Conservation (phyloP, 2,888 invertebrate genomes). For the Xestia sexstrigata region DNA sequence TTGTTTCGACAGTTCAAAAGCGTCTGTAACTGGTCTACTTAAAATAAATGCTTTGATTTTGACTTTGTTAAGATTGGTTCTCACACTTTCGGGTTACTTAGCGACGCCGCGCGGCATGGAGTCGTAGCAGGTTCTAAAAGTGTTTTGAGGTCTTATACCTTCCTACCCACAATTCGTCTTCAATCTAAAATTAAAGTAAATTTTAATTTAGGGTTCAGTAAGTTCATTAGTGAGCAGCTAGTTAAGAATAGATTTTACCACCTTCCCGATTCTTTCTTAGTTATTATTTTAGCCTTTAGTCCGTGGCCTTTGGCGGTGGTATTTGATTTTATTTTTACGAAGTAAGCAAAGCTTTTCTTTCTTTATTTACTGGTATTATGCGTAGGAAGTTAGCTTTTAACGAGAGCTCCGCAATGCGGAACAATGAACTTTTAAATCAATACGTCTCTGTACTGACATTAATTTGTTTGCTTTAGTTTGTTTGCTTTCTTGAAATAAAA, state of each 20-base stretch:
- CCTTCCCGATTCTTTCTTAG: neutral
- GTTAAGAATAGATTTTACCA: neutral
- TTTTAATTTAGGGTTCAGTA: neutral
- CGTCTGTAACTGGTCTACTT: no score
- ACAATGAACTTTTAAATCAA: constrained; percentile 29
- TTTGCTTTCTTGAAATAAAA: no score
- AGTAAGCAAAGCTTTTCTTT: neutral
- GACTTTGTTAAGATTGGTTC: neutral
- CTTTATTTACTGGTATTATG: neutral
- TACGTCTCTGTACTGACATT: neutral
- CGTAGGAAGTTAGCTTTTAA: constrained; percentile 14
- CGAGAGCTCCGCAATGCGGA: constrained; percentile 25
- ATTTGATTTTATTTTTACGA: neutral
- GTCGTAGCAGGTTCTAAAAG: no score
- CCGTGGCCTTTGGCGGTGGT: neutral
- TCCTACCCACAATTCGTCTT: neutral
- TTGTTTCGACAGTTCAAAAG: no score
- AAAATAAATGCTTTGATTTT: no score
- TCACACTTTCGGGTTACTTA: neutral
- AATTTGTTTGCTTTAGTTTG: neutral
- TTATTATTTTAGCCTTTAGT: neutral
- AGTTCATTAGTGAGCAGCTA: neutral
- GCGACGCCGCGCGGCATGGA: no score
- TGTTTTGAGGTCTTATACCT: neutral
- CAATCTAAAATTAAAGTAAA: neutral